Conservation (phyloP, 1,140 invertebrate species). For the Cydia strobilella region DNA sequence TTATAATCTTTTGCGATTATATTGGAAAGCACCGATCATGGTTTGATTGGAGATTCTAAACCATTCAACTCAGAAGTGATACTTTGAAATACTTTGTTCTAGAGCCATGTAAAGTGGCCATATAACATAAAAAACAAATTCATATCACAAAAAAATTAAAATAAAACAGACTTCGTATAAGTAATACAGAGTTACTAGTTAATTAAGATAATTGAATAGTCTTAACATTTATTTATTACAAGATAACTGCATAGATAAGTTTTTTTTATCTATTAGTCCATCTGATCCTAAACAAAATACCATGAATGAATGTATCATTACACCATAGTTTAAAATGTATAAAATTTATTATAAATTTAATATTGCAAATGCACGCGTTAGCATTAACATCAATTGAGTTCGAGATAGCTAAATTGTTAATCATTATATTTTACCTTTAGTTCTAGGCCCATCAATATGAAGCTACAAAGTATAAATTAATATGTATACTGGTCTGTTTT, state of each 20-base stretch:
- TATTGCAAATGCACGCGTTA: no score
- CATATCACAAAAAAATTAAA: background rate
- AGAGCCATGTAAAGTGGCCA: slow-evolving; percentile 22
- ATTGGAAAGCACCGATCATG: slow-evolving; percentile 26
- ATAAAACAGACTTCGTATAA: background rate
- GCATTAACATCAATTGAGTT: no score
- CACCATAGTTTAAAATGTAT: background rate
- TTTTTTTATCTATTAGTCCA: background rate
- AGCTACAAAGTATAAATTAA: no score
- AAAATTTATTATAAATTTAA: no score
- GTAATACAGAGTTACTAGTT: background rate
- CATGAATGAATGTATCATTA: background rate
- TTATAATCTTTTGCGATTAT: slow-evolving; percentile 8
- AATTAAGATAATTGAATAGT: slow-evolving; percentile 1
- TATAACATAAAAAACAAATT: background rate
- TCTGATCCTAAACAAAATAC: background rate
- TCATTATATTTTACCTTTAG: no score
- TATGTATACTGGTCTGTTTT: no score
- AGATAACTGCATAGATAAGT: background rate
- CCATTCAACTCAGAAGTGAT: background rate
- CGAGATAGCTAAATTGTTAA: no score
- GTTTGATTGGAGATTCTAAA: slow-evolving; percentile 26
- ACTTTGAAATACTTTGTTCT: slow-evolving; percentile 1
- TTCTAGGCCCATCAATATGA: no score
- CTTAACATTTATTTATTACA: background rate